Evolutionary conservation across 2,797 vertebrate species (phyloP).

Genomic region (Hapalemur alaotrensis): DNA sequence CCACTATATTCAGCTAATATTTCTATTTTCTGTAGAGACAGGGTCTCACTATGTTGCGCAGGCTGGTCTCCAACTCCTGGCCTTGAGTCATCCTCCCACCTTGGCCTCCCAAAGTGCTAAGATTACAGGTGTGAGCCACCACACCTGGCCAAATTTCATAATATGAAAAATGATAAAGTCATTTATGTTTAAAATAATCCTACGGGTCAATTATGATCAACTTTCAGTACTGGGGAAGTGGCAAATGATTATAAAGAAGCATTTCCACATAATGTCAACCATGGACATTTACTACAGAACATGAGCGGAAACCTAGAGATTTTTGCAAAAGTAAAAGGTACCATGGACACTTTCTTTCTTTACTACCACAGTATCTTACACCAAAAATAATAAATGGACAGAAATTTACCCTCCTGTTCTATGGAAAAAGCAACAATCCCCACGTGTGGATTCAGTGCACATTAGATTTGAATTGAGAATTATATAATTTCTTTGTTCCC

Average conservation of each 20-base stretch:
- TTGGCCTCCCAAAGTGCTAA: no score
- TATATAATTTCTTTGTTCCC: neutral
- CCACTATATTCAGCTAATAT: no score
- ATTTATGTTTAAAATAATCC: neutral
- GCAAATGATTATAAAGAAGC: neutral
- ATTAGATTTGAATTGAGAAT: neutral
- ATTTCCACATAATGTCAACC: neutral
- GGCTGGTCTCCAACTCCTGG: no score
- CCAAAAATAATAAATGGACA: neutral
- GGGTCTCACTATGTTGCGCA: no score
- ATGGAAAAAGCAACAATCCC: neutral
- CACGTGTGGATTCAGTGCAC: neutral
- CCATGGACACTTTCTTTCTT: neutral
- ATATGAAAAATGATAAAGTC: neutral
- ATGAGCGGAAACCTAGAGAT: neutral
- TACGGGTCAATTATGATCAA: neutral
- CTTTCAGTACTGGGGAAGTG: constrained; percentile 26
- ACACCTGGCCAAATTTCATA: neutral
- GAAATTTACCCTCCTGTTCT: neutral
- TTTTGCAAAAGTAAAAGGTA: neutral
- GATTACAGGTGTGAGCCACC: no score
- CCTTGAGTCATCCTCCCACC: no score
- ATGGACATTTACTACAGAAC: neutral
- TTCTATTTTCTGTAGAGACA: no score
- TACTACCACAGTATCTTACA: neutral